A percentile compares a stretch with the other conserved stretches of the same genome.
These are phyloP conservation scores for Pollenia amentaria DNA, from an alignment of 2,888 invertebrate species.

Conservation along the genomic window DNA sequence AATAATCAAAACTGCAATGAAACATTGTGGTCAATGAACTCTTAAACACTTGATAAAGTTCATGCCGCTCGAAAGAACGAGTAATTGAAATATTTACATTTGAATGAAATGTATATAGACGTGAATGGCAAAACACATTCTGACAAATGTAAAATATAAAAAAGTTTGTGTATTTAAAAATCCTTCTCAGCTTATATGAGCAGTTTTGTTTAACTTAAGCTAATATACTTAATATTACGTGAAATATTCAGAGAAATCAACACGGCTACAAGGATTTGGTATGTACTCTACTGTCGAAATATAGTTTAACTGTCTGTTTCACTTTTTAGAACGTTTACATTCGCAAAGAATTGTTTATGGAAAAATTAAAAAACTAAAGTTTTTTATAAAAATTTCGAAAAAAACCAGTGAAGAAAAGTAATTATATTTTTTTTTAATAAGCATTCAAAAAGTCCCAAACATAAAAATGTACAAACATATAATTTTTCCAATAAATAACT, in stretches of 20 bases:
- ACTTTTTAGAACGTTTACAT: too few species aligned
- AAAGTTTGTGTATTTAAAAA: background rate
- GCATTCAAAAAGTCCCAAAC: too few species aligned
- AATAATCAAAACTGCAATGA: background rate
- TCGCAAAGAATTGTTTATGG: too few species aligned
- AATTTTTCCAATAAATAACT: too few species aligned
- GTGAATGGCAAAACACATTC: background rate
- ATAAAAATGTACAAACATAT: too few species aligned
- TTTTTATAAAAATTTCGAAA: too few species aligned
- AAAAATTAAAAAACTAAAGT: too few species aligned
- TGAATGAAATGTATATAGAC: slow-evolving; percentile 10
- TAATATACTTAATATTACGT: slow-evolving; percentile 9
- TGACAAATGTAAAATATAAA: background rate
- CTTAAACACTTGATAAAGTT: slow-evolving; percentile 37
- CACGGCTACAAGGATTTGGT: background rate
- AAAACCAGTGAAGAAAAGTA: too few species aligned
- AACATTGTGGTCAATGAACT: slow-evolving; percentile 68
- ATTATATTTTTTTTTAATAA: too few species aligned
- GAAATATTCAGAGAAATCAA: background rate
- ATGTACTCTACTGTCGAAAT: background rate
- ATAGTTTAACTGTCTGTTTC: too few species aligned
- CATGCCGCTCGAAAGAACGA: slow-evolving; percentile 51
- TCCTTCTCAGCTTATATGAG: slow-evolving; percentile 5
- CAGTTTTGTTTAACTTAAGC: slow-evolving; percentile 22
- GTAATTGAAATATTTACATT: slow-evolving; percentile 54